Evolutionary conservation across 2,797 vertebrate species (phyloP).

Genomic region (Poecilia gillii): DNA sequence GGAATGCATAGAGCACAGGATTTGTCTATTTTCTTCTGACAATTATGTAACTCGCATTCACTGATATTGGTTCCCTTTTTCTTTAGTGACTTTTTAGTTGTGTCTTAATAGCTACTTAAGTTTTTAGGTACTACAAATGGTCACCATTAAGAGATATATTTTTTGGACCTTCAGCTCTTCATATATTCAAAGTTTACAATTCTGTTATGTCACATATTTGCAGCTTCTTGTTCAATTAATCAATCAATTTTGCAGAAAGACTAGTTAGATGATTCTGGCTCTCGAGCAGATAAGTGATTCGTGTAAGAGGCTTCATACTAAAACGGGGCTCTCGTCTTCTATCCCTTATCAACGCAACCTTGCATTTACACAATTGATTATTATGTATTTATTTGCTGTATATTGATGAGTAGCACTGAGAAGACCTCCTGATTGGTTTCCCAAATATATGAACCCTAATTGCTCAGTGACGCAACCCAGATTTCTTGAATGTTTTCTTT

Average conservation of each 20-base stretch:
- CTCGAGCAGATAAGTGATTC: not conserved
- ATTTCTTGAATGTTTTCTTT: constrained; percentile 49
- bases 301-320: not conserved
- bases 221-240: not conserved
- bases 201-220: not conserved
- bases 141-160: not conserved
- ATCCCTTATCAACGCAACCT: not conserved
- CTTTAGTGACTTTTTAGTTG: not conserved
- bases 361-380: constrained; percentile 40
- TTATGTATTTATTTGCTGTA: constrained; percentile 19
- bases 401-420: constrained; percentile 28
- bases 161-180: not conserved
- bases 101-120: not conserved
- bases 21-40: constrained; percentile 22
- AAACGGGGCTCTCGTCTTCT: not conserved
- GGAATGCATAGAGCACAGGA: constrained; percentile 18
- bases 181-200: not conserved
- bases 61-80: constrained; percentile 18
- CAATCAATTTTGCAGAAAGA: not conserved
- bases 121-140: not conserved
- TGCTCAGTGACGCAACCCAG: constrained; percentile 14
- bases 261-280: not conserved
- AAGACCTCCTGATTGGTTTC: constrained; percentile 52
- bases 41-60: constrained; percentile 39
- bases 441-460: constrained; percentile 52